Evolutionary conservation across 2,797 vertebrate species (phyloP).

Genomic region (Typhlichthys eigenmanni): DNA sequence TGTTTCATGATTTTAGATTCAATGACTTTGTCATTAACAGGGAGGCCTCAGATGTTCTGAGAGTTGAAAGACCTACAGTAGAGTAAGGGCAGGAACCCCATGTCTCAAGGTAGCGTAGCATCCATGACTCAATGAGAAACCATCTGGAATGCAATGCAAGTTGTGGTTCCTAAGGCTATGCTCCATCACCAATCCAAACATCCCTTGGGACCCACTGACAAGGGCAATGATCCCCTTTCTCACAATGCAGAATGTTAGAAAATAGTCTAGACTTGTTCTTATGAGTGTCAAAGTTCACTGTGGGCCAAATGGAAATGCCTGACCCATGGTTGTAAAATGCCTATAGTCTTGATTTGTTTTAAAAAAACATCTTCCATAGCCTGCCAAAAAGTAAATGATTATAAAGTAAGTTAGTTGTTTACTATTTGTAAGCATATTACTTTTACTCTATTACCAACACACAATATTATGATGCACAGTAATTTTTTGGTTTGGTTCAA

Average conservation of each 20-base stretch:
- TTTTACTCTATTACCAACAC: too few species aligned
- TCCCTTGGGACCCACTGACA: slow-evolving; percentile 47
- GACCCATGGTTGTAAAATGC: neutral
- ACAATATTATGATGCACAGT: neutral
- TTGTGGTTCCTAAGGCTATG: slow-evolving; percentile 29
- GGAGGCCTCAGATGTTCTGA: neutral
- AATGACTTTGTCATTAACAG: neutral
- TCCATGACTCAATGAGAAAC: slow-evolving; percentile 50
- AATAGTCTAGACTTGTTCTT: slow-evolving; percentile 22
- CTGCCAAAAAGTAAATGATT: too few species aligned
- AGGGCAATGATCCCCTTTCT: slow-evolving; percentile 31
- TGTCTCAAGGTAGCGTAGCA: slow-evolving; percentile 31
- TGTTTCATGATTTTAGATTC: neutral
- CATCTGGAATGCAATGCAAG: slow-evolving; percentile 53
- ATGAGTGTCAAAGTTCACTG: slow-evolving; percentile 25
- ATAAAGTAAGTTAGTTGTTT: too few species aligned
- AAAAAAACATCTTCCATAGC: too few species aligned
- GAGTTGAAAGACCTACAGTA: neutral
- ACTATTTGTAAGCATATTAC: too few species aligned
- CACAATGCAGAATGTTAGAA: slow-evolving; percentile 28
- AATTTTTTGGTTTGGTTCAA: neutral
- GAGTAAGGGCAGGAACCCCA: neutral
- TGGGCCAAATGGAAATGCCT: slow-evolving; percentile 18
- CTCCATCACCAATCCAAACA: slow-evolving; percentile 53
- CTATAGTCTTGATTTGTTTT: too few species aligned